Conservation (phyloP, 2,113 vertebrate species). For the Guaruba guarouba region DNA sequence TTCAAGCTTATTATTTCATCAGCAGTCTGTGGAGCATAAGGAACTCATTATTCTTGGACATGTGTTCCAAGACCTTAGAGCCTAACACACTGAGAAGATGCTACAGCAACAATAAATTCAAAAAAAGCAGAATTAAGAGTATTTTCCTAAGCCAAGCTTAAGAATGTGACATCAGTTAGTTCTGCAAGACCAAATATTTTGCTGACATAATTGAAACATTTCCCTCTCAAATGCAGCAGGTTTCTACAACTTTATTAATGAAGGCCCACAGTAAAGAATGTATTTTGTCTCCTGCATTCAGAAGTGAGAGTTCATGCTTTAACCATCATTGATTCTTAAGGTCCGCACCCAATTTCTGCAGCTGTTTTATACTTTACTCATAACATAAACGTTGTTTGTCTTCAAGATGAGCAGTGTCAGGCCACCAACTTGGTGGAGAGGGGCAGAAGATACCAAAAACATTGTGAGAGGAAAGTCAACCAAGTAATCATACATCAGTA, state of each 20-base stretch:
- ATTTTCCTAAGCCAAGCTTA: not conserved
- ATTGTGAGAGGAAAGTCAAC: not conserved
- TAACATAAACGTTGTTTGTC: not conserved
- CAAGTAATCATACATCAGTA: not conserved
- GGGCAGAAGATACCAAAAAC: not conserved
- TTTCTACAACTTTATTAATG: not conserved
- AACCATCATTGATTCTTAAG: not conserved
- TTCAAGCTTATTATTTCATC: not conserved
- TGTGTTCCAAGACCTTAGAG: not conserved
- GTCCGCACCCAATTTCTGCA: not conserved
- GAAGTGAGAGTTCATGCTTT: not conserved
- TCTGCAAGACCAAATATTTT: not conserved
- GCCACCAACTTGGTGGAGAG: not conserved
- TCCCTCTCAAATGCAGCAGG: not conserved
- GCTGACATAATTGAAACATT: not conserved
- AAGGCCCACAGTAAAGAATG: not conserved
- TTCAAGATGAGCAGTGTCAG: not conserved
- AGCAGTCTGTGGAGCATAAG: rapidly evolving
- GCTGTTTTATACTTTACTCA: not conserved
- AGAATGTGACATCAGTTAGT: not conserved
- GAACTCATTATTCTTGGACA: not conserved
- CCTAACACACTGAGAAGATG: not conserved
- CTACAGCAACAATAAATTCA: not conserved
- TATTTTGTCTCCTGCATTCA: not conserved
- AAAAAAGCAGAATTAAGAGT: not conserved